Evolutionary conservation across 2,113 vertebrate genomes (phyloP), one percentile per base, ranked within the genome.

Genomic region (Ailurus styani): DNA sequence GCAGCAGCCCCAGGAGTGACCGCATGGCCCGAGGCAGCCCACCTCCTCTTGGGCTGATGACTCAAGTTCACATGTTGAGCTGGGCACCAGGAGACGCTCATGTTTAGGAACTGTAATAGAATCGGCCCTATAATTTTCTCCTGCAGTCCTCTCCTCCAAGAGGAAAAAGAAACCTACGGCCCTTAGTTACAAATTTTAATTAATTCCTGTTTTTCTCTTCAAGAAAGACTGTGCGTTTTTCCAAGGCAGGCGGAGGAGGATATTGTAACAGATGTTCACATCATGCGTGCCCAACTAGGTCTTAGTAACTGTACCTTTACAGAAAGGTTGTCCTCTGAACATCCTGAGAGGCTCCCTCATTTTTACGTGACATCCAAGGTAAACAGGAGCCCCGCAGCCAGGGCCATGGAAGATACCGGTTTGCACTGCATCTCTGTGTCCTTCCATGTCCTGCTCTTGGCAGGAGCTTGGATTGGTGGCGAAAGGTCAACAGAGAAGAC

Each of bases 61-160:
- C 52, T 98, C 97, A 96, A 18, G 47, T 11, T 62, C 95, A 73
- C 93, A 34, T 96, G 94, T 37, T 1, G n/a, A 21, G 29, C 15
- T 7, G 29, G 84, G 75, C 81, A 47, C 55, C 8, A 0, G 0
- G n/a, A 81, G 72, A 64, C 5, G 3, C 45, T 50, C 6, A 0
- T 18, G 52, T 27, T 21, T 4, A 11, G 77, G 83, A 52, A 31
- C 62, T 42, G 7, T 15, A 27, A 6, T 0, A 34, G 94, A 47
- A 3, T 6, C 2, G 27, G 78, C 91, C 91, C 91, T 89, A 52
- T 50, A 21, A 91, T 94, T 87, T 96, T 60, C 82, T 82, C 47
- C 89, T 47, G 1, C 29, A 7, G 50, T 27, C 75, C 13, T 95
- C 57, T 54, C 77, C 50, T 64, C 54, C 5, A 0, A 86, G 42